Percentiles rank a stretch among this genome's conserved stretches.
Conservation (phyloP, 2,113 vertebrate genomes). For the Symphodus melops region DNA sequence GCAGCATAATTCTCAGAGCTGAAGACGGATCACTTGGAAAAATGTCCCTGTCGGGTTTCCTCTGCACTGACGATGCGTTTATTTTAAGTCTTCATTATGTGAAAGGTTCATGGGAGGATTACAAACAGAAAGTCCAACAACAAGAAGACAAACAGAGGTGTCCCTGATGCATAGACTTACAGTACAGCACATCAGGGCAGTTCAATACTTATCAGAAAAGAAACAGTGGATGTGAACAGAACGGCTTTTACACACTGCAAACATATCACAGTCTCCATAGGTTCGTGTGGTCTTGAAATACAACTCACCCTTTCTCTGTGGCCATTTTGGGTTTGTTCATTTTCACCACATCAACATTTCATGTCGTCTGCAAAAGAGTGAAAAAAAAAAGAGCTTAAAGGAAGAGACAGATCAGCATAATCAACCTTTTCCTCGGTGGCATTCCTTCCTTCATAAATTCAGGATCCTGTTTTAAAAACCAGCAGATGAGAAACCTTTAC, state of each 20-base stretch:
- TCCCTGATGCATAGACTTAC: not conserved
- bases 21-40: constrained; percentile 1
- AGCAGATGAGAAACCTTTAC: constrained; percentile 19
- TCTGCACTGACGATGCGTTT: constrained; percentile 6
- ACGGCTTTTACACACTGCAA: constrained; percentile 1
- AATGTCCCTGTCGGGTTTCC: not conserved
- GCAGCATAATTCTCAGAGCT: constrained; percentile 1
- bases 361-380: constrained; percentile 77
- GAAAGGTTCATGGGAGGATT: not conserved
- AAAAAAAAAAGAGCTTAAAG: constrained; percentile 18
- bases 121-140: not conserved
- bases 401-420: constrained; percentile 13
- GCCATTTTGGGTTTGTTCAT: constrained; percentile 95
- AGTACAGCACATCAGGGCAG: not conserved
- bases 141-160: not conserved
- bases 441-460: constrained; percentile 6
- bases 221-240: constrained; percentile 10
- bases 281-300: constrained; percentile 14
- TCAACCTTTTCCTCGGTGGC: constrained; percentile 26
- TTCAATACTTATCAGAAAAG: too few relatives aligned
- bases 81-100: constrained; percentile 24
- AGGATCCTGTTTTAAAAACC: not conserved
- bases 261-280: constrained; percentile 6
- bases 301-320: constrained; percentile 92
- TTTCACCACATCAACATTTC: constrained; percentile 85